Base-by-base conservation (phyloP, 2,888 invertebrate species). In the Sepiola atlantica region DNA sequence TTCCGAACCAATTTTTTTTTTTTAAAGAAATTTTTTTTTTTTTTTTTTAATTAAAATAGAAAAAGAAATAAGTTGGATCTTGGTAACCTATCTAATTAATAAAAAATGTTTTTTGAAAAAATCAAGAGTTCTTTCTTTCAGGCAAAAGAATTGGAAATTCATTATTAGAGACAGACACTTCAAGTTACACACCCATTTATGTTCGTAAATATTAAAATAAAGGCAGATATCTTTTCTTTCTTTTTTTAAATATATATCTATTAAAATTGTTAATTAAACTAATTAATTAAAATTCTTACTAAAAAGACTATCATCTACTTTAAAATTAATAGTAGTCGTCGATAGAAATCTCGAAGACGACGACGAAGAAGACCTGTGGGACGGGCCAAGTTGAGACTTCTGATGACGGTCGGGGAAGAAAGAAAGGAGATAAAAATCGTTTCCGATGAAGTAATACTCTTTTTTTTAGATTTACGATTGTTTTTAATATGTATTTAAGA, bases 141-240 rank as follows among this genome's bases (percentile, higher is more conserved):
- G 4, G n/a, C n/a, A 77, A n/a, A 8, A 77, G 24, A 57, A 57
- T n/a, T 77, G 77, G 32, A n/a, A 77, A 77, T 77, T 77, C 77
- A n/a, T 77, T 32, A 24, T 21, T 57, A 57, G 21, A 45, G 45
- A 45, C 45, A 8, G 45, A 2, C 8, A 20, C 10, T 1, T 77
- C 32, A 77, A 77, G 77, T 77, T 77, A 77, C 61, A 77, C 77
- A 77, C 77, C 77, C 77, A 77, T 77, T 77, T n/a, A n/a, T 77
- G 77, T n/a, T 32, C 77, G 77, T 77, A 77, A 77, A n/a, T 21
- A 16, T n/a, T n/a, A 8, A n/a, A 16, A 32, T n/a, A n/a, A 61
- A 61, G 14, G 45, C 45, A 45, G 77, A 77, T n/a, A 55, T 55
- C 14, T 55, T 57, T 57, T 57, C 1, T 57, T 57, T 57, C 1